Percentiles rank a stretch among this genome's conserved stretches.
These are phyloP conservation scores for Phenacoccus solenopsis DNA, from an alignment of 1,140 invertebrate species.

Conservation along the genomic window DNA sequence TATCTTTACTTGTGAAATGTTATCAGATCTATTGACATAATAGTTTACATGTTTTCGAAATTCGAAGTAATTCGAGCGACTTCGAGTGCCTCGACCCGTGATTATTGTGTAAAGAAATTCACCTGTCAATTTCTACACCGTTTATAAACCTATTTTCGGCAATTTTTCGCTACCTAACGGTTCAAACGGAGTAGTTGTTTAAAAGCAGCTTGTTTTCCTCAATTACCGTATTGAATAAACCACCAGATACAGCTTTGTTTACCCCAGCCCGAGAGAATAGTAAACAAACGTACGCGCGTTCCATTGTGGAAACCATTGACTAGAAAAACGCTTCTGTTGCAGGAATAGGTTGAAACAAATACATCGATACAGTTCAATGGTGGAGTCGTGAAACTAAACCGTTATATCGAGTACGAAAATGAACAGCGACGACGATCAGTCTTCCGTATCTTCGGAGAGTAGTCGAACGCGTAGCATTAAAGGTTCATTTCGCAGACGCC, in stretches of 20 bases:
- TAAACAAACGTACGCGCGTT: background rate
- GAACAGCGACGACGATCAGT: slow-evolving; percentile 14
- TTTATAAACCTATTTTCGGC: too few species aligned
- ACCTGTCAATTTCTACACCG: too few species aligned
- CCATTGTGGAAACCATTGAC: background rate
- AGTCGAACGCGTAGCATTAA: background rate
- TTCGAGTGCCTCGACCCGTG: too few species aligned
- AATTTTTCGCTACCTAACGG: too few species aligned
- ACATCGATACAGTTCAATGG: background rate
- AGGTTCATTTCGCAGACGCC: background rate
- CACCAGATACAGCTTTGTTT: background rate
- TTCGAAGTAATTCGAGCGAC: too few species aligned
- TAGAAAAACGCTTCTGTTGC: background rate
- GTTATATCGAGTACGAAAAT: background rate
- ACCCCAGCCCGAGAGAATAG: background rate
- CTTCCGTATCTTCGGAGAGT: slow-evolving; percentile 5
- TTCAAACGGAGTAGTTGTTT: background rate
- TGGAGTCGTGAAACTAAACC: background rate
- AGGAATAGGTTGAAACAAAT: background rate
- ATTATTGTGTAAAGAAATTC: too few species aligned
- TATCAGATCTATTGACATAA: too few species aligned
- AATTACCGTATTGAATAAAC: background rate
- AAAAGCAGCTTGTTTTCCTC: background rate
- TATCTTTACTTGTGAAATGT: too few species aligned
- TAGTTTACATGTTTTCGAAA: too few species aligned